These are phyloP conservation scores for Cepaea nemoralis DNA, from an alignment of 1,140 invertebrate species.

Conservation along the genomic window DNA sequence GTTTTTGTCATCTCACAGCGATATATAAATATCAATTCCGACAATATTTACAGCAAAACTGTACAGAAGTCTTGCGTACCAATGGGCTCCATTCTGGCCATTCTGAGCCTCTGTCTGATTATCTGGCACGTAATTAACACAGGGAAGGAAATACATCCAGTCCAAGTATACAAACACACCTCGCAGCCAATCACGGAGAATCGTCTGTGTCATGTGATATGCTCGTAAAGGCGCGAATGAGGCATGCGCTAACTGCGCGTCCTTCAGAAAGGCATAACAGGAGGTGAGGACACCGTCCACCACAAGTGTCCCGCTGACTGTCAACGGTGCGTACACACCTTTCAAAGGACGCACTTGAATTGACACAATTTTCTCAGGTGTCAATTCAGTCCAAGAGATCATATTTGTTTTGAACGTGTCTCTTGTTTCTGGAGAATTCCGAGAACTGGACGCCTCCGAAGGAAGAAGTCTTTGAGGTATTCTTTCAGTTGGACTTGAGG, in stretches of 20 bases:
- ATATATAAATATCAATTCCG: conserved; percentile 29
- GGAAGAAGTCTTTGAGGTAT: background rate
- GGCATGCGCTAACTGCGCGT: conserved; percentile 86
- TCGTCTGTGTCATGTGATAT: conserved; percentile 54
- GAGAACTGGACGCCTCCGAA: no score
- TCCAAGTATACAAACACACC: background rate
- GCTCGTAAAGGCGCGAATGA: conserved; percentile 85
- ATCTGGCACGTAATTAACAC: conserved; percentile 49
- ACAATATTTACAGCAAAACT: conserved; percentile 73
- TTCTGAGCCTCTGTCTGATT: conserved; percentile 6
- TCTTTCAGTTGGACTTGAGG: background rate
- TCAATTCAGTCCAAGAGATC: conserved; percentile 1
- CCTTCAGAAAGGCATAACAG: conserved; percentile 92
- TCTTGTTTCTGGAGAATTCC: background rate
- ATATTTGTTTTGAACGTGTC: background rate
- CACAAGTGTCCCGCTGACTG: conserved; percentile 86
- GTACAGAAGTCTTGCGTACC: conserved; percentile 87
- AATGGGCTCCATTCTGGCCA: conserved; percentile 80
- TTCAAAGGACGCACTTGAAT: conserved; percentile 75
- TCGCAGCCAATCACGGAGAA: conserved; percentile 17
- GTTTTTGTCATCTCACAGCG: background rate
- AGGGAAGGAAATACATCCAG: conserved; percentile 10
- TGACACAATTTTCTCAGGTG: conserved; percentile 77
- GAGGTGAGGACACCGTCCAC: conserved; percentile 92
- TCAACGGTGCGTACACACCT: conserved; percentile 93